Conservation (phyloP, 2,888 invertebrate genomes). For the Xestia xanthographa region DNA sequence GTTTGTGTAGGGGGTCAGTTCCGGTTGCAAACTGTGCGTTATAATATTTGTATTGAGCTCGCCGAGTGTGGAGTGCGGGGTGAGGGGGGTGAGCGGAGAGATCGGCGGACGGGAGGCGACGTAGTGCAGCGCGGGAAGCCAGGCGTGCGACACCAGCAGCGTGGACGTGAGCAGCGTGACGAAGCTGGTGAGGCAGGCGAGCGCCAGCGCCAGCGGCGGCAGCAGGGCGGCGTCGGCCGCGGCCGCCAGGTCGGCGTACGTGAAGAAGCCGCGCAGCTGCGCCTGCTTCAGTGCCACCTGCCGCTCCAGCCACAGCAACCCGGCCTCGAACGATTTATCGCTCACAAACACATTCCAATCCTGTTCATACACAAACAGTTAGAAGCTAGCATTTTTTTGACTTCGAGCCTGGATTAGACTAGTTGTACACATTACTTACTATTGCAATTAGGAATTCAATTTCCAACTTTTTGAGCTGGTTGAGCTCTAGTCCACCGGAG, state of each 20-base stretch:
- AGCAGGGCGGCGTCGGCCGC: conserved; percentile 86
- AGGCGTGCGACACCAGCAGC: conserved; percentile 69
- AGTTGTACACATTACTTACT: conserved; percentile 89
- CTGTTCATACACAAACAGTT: conserved; percentile 80
- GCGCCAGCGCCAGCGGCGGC: conserved; percentile 67
- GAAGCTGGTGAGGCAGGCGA: conserved; percentile 65
- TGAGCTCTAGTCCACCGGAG: conserved; percentile 94
- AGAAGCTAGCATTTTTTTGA: not conserved
- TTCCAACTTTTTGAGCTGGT: conserved; percentile 95
- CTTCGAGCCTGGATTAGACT: not conserved
- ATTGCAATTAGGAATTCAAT: conserved; percentile 97
- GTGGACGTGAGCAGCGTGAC: conserved; percentile 75
- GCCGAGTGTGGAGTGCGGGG: conserved; percentile 60
- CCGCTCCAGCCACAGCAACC: conserved; percentile 93
- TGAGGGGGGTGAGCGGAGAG: conserved; percentile 45
- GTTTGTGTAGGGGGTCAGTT: conserved; percentile 57
- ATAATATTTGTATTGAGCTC: conserved; percentile 61
- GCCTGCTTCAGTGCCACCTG: conserved; percentile 94
- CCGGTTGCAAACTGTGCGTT: conserved; percentile 60
- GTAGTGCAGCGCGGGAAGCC: conserved; percentile 60
- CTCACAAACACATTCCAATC: conserved; percentile 97
- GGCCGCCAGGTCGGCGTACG: conserved; percentile 94
- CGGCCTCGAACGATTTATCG: conserved; percentile 93
- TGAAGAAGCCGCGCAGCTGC: conserved; percentile 94
- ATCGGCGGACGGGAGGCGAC: conserved; percentile 58